Conservation (phyloP, 1,140 invertebrate species). For the Pseudomyrmex dendroicus region DNA sequence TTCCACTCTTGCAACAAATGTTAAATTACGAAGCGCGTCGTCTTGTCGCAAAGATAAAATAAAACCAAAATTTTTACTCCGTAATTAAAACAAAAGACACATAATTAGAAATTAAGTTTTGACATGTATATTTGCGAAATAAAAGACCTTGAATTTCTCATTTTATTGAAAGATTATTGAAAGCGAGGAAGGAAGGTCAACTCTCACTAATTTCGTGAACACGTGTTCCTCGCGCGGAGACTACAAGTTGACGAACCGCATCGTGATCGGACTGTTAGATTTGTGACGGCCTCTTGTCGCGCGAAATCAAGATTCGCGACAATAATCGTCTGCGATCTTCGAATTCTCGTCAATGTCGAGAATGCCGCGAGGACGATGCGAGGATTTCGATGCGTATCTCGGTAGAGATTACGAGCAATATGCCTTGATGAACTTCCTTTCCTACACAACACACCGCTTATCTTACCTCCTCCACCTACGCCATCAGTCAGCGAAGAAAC, state of each 20-base stretch:
- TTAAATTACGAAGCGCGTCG: neutral
- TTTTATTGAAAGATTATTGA: too few species aligned
- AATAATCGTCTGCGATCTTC: too few species aligned
- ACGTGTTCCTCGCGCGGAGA: too few species aligned
- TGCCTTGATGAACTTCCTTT: slow-evolving; percentile 19
- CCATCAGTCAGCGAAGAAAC: slow-evolving; percentile 11
- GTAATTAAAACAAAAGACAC: neutral
- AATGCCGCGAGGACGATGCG: slow-evolving; percentile 1
- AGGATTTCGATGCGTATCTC: slow-evolving; percentile 5
- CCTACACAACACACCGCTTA: neutral
- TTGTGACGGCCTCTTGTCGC: neutral
- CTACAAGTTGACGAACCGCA: neutral
- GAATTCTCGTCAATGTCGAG: neutral
- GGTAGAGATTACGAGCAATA: neutral
- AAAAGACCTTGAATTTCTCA: too few species aligned
- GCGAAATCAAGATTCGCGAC: neutral
- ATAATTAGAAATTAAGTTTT: too few species aligned
- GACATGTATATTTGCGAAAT: too few species aligned
- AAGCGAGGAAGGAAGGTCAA: too few species aligned
- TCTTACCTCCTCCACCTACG: slow-evolving; percentile 15
- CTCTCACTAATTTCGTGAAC: too few species aligned
- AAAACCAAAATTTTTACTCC: neutral
- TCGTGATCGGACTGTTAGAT: neutral
- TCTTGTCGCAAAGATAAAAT: neutral
- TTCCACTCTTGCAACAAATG: neutral